phyloP scores from a whole-genome alignment of 2,888 invertebrate genomes.

The Morpho helenor region DNA sequence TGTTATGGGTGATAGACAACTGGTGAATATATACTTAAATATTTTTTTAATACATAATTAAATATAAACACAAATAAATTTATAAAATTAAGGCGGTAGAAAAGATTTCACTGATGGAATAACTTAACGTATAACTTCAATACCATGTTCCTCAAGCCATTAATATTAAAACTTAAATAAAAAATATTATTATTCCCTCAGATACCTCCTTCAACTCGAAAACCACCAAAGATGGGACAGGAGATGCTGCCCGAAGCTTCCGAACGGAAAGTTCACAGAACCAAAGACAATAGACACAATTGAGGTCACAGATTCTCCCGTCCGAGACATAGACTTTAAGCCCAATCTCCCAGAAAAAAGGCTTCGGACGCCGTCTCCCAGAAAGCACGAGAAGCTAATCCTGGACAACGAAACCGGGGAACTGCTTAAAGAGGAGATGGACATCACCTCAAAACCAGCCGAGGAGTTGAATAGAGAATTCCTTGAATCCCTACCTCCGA shows the following conservation, averaged over 20 bases:
- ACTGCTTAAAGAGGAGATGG: constrained; percentile 43
- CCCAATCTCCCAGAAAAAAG: constrained; percentile 35
- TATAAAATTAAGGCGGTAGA: background rate
- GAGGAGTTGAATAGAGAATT: constrained; percentile 67
- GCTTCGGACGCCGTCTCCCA: constrained; percentile 38
- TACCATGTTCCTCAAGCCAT: too few relatives aligned
- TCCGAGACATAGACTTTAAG: constrained; percentile 39
- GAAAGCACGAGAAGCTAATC: constrained; percentile 24
- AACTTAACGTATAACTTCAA: too few relatives aligned
- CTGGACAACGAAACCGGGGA: constrained; percentile 42
- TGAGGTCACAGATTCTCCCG: constrained; percentile 62
- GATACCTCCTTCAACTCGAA: constrained; percentile 84
- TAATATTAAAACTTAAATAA: too few relatives aligned
- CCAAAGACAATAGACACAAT: constrained; percentile 55
- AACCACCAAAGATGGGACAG: constrained; percentile 70
- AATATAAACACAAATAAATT: too few relatives aligned
- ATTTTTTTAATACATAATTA: too few relatives aligned
- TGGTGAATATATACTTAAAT: too few relatives aligned
- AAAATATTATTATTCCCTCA: constrained; percentile 36
- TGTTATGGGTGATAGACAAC: too few relatives aligned
- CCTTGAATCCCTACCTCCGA: constrained; percentile 57
- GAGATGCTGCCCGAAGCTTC: constrained; percentile 45
- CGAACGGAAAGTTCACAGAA: constrained; percentile 46
- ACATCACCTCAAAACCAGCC: constrained; percentile 50
- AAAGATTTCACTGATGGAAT: too few relatives aligned